Conservation (phyloP, 2,888 invertebrate species). For the Apocheima hispidaria region DNA sequence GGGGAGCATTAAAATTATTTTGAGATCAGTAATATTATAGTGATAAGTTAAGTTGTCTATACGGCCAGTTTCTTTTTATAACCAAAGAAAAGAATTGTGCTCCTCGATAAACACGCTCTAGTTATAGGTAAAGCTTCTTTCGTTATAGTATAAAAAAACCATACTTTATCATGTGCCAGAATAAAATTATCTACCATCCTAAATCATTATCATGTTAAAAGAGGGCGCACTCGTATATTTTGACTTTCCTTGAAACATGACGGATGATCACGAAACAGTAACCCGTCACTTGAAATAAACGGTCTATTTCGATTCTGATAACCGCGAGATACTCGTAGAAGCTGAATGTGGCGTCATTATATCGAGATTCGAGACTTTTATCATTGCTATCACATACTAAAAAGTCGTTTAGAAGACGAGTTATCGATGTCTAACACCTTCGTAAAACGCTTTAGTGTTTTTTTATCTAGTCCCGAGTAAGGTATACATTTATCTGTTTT, state of each 20-base stretch:
- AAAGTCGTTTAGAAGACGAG: background rate
- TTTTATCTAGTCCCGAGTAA: background rate
- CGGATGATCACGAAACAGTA: conserved; percentile 13
- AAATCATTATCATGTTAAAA: background rate
- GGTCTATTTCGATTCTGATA: conserved; percentile 16
- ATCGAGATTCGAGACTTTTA: background rate
- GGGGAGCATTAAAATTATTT: no score
- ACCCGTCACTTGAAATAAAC: conserved; percentile 19
- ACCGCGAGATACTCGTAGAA: conserved; percentile 7
- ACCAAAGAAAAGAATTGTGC: no score
- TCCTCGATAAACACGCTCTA: no score
- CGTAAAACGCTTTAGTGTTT: conserved; percentile 1
- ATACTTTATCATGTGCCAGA: no score
- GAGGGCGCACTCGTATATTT: conserved; percentile 5
- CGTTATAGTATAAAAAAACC: no score
- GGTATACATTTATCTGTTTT: background rate
- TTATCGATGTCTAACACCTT: background rate
- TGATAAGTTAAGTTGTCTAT: no score
- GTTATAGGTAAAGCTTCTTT: no score
- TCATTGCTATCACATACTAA: background rate
- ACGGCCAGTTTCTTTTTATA: no score
- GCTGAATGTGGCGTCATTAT: background rate
- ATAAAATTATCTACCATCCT: background rate
- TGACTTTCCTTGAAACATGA: conserved; percentile 10
- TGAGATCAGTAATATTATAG: no score